Base-by-base conservation (phyloP, 2,797 vertebrate species). In the Brotula barbata region DNA sequence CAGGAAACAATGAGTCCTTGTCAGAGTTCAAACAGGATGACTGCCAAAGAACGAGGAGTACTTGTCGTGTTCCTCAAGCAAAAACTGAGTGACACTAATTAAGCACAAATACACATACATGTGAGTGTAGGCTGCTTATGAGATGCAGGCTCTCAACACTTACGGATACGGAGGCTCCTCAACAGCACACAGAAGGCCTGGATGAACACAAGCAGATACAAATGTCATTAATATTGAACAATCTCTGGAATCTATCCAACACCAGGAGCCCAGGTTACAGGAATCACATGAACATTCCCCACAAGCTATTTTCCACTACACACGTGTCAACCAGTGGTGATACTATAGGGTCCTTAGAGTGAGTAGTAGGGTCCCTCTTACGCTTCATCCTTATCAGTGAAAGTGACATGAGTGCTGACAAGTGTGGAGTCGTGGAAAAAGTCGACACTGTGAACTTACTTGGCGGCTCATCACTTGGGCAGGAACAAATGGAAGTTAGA, bases 161-260 rank as follows among this genome's bases (percentile, higher is more conserved):
- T 80, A 92, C 91, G 59, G 68, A 49, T 87, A 88, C 0, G 81
- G 82, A 51, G 81, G 89, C 72, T 91, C 90, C 56, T 88, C 87
- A 1, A 90, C 80, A 0, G 52, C 75, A 71, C 52, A 69, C 52
- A 88, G 71, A 39, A 85, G 72, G 68, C 62, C 91, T 92, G 73
- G 64, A 61, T 51, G 40, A 58, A 80, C 31, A 82, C 25, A 49
- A 77, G 47, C 23, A 64, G 60, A 82, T n/a, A 68, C 7, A 44
- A 69, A 42, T 5, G 51, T 60, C 59, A 64, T 57, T 54, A 51
- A 39, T 56, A 71, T 60, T 66, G 62, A 64, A 67, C 57, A 7
- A 54, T 58, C 42, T 22, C 68, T 23, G 61, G 36, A 42, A 28
- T 46, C 41, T 16, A 43, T 47, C 65, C 48, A 63, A 53, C 55